Evolutionary conservation across 2,113 vertebrate genomes (phyloP).

Genomic region (Labrus mixtus): DNA sequence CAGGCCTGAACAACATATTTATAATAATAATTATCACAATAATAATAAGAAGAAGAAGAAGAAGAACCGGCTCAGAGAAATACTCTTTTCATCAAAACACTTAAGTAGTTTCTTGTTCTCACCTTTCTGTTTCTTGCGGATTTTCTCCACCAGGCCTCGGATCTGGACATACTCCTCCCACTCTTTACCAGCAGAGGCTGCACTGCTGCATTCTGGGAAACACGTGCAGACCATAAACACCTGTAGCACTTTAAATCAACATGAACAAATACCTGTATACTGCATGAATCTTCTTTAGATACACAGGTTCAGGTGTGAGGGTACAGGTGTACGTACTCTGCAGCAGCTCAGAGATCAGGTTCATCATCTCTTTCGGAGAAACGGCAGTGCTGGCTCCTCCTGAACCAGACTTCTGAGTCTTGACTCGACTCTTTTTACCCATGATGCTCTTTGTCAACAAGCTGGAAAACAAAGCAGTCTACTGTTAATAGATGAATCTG

Average conservation of each 20-base stretch:
- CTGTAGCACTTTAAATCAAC: no score
- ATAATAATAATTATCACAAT: no score
- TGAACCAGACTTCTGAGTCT: constrained; percentile 95
- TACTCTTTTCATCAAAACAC: no score
- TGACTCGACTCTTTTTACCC: constrained; percentile 99
- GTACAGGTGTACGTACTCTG: constrained; percentile 87
- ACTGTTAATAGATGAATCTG: neutral
- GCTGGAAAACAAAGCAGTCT: constrained; percentile 41
- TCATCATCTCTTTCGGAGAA: constrained; percentile 96
- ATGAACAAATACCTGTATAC: no score
- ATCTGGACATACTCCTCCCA: constrained; percentile 98
- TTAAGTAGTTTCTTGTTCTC: neutral
- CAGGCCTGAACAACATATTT: constrained; percentile 90
- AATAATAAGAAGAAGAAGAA: no score
- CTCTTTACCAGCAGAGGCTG: constrained; percentile 91
- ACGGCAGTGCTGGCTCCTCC: constrained; percentile 88
- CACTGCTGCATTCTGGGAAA: constrained; percentile 91
- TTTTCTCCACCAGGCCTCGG: constrained; percentile 93
- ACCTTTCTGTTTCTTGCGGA: constrained; percentile 98
- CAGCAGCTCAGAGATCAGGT: constrained; percentile 91
- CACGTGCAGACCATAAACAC: neutral
- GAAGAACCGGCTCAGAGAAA: no score
- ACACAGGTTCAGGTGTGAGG: neutral
- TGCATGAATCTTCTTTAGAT: no score
- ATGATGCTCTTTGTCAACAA: constrained; percentile 84